Base-by-base conservation (phyloP, 2,113 vertebrate genomes). In the Chamaea fasciata region DNA sequence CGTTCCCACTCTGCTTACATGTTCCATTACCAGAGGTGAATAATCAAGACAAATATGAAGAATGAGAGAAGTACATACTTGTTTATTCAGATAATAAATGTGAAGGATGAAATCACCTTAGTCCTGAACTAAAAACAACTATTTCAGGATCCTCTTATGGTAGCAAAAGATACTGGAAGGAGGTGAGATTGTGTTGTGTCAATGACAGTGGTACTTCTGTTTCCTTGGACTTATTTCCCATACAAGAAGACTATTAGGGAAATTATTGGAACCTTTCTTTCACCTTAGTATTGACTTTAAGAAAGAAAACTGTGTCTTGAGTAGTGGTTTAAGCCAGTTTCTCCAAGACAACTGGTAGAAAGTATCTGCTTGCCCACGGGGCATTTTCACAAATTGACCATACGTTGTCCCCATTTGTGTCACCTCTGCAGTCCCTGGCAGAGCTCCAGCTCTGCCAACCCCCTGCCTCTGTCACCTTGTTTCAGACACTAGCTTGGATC, bases 11-110 rank as follows among this genome's bases (percentile, higher is more conserved):
- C 71, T 53, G 89, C n/a, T 91, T 92, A 90, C 6, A 84, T 85
- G 78, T 97, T 96, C 95, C 93, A 95, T 94, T 94, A 96, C 94
- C 64, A 71, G 78, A 94, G 86, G 92, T 87, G 90, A 96, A 96
- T 95, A 97, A 93, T 89, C 41, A 67, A 90, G 59, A 63, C 33
- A 90, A 87, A 91, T 78, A 91, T 73, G 44, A 96, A 94, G 86
- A 86, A 89, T 2, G 6, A 93, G 62, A 92, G 74, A 95, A 90
- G 73, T 78, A 95, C 59, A 44, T 81, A 73, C 78, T 92, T 23
- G 1, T 90, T 93, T 92, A 42, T 73, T 91, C 76, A 89, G 77
- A 64, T 93, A 96, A 97, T 94, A 53, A 95, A 93, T 5, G 3
- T 50, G n/a, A 67, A 80, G 53, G 80, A 92, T 94, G 87, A 95